These are phyloP conservation scores for Clostera curtula DNA, from an alignment of 2,888 invertebrate genomes.

Conservation along the genomic window DNA sequence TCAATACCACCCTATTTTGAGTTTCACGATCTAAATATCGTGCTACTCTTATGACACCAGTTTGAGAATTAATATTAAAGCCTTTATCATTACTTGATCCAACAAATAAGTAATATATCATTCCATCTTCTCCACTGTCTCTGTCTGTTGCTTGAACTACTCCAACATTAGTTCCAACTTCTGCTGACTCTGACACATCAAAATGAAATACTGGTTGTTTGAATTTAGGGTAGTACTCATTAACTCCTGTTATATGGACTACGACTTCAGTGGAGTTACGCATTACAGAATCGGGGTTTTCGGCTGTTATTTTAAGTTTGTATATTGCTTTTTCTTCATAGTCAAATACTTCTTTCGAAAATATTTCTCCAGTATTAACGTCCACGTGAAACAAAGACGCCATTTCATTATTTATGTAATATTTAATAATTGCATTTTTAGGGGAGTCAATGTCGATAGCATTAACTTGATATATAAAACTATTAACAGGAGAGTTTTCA, in stretches of 20 bases:
- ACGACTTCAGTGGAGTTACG: slow-evolving; percentile 81
- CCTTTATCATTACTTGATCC: slow-evolving; percentile 95
- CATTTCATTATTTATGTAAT: slow-evolving; percentile 85
- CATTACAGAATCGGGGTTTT: slow-evolving; percentile 91
- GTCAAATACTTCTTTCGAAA: slow-evolving; percentile 86
- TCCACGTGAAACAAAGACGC: slow-evolving; percentile 87
- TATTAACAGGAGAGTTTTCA: slow-evolving; percentile 87
- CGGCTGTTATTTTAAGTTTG: slow-evolving; percentile 84
- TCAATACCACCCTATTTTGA: slow-evolving; percentile 90
- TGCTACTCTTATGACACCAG: slow-evolving; percentile 89
- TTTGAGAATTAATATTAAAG: slow-evolving; percentile 88
- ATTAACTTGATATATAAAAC: slow-evolving; percentile 82
- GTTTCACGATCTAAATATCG: slow-evolving; percentile 89
- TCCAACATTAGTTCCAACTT: slow-evolving; percentile 89
- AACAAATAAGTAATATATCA: slow-evolving; percentile 92
- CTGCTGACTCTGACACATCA: slow-evolving; percentile 93
- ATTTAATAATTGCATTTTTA: slow-evolving; percentile 89
- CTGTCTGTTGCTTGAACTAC: slow-evolving; percentile 91
- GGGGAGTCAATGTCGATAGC: slow-evolving; percentile 92
- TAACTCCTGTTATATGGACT: slow-evolving; percentile 88
- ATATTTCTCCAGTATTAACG: slow-evolving; percentile 83
- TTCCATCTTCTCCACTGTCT: slow-evolving; percentile 90
- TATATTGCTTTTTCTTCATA: slow-evolving; percentile 89
- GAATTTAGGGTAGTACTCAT: slow-evolving; percentile 92
- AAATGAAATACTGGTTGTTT: slow-evolving; percentile 93